These are phyloP conservation scores for Eumerus sabulonum DNA, from an alignment of 2,888 invertebrate genomes.

Conservation along the genomic window DNA sequence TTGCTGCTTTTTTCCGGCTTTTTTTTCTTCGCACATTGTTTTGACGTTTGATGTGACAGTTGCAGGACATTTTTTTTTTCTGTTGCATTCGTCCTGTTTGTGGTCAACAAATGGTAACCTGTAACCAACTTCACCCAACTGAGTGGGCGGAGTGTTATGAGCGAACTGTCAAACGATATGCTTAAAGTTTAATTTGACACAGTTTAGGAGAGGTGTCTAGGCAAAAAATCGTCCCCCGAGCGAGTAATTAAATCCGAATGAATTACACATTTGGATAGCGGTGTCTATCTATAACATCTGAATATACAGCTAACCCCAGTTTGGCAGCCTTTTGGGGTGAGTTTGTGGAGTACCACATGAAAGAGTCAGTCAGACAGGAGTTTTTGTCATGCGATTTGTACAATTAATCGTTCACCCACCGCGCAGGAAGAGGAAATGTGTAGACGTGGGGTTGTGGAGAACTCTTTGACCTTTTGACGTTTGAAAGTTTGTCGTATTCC, in stretches of 20 bases:
- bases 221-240: slow-evolving; percentile 39
- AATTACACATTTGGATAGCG: too few relatives aligned
- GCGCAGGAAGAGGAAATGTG: background rate
- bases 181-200: slow-evolving; percentile 64
- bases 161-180: slow-evolving; percentile 37
- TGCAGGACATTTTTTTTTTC: slow-evolving; percentile 19
- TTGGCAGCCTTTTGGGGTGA: slow-evolving; percentile 48
- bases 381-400: slow-evolving; percentile 55
- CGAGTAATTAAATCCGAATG: slow-evolving; percentile 62
- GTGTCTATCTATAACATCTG: slow-evolving; percentile 68
- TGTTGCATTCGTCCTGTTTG: slow-evolving; percentile 1
- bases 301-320: slow-evolving; percentile 32
- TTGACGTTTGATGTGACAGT: slow-evolving; percentile 46
- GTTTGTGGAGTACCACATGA: slow-evolving; percentile 67
- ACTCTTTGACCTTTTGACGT: slow-evolving; percentile 65
- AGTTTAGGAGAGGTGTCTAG: slow-evolving; percentile 44
- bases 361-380: slow-evolving; percentile 28
- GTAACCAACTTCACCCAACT: slow-evolving; percentile 22
- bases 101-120: slow-evolving; percentile 27
- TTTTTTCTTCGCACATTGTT: slow-evolving; percentile 30
- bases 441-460: slow-evolving; percentile 16
- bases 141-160: slow-evolving; percentile 6
- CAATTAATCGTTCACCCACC: slow-evolving; percentile 40
- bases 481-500: slow-evolving; percentile 44
- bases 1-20: slow-evolving; percentile 15